A percentile compares a stretch with the other conserved stretches of the same genome.
Conservation (phyloP, 2,113 vertebrate species). For the Ibidorhyncha struthersii region DNA sequence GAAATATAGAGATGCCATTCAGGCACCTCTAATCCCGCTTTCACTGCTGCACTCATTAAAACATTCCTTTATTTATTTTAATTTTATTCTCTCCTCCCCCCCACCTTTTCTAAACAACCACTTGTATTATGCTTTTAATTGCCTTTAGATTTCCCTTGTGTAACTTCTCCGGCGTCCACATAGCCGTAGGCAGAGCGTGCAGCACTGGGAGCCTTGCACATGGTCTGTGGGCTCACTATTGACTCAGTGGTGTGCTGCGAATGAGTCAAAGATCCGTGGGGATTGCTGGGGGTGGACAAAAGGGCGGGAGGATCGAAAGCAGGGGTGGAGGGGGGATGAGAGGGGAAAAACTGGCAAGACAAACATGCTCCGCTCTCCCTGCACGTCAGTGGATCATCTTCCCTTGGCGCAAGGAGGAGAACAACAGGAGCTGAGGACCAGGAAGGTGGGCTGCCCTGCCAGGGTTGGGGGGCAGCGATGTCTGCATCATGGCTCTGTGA, state of each 20-base stretch:
- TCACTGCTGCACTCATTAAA: slow-evolving; percentile 63
- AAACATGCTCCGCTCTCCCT: not conserved
- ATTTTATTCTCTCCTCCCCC: slow-evolving; percentile 64
- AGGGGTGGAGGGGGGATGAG: not conserved
- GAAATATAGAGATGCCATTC: slow-evolving; percentile 68
- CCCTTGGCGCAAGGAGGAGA: not conserved
- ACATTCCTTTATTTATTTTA: slow-evolving; percentile 69
- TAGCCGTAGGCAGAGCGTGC: slow-evolving; percentile 19
- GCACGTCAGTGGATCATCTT: not conserved
- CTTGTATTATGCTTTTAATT: slow-evolving; percentile 63
- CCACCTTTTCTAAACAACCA: slow-evolving; percentile 65
- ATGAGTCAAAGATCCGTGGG: slow-evolving; percentile 47
- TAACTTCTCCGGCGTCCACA: not conserved
- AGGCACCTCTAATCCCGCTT: slow-evolving; percentile 50
- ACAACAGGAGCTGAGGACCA: not conserved
- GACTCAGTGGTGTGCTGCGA: slow-evolving; percentile 48
- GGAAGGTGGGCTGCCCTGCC: not conserved
- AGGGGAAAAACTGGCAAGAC: not conserved
- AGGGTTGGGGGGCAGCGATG: not conserved
- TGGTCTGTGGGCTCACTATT: slow-evolving; percentile 33
- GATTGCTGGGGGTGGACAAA: not conserved
- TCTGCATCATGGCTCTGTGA: not conserved
- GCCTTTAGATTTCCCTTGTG: slow-evolving; percentile 64
- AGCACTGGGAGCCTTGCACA: not conserved
- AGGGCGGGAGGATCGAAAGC: not conserved